Conservation (phyloP, 2,797 vertebrate species). For the Lacerta viridis region DNA sequence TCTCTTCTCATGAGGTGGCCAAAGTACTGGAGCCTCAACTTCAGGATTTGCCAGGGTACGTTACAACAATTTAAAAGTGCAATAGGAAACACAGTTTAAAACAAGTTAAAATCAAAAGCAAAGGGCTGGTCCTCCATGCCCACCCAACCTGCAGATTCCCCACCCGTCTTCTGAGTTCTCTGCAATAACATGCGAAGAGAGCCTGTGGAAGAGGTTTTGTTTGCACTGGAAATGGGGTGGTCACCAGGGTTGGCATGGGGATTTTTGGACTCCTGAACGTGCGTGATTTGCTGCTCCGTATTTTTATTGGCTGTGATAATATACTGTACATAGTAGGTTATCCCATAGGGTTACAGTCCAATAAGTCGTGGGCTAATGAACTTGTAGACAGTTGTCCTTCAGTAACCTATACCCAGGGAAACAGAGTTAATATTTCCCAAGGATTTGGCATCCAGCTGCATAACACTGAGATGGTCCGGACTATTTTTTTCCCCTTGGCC, state of each 20-base stretch:
- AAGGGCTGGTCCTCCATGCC: too few relatives aligned
- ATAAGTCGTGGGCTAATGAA: background rate
- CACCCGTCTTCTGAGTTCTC: background rate
- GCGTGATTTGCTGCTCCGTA: background rate
- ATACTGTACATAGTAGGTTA: background rate
- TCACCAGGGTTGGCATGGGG: background rate
- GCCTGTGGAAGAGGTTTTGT: background rate
- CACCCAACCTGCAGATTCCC: too few relatives aligned
- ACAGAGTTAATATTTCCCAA: conserved; percentile 16
- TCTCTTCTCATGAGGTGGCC: too few relatives aligned
- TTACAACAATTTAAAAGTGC: too few relatives aligned
- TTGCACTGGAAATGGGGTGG: background rate
- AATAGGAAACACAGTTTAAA: too few relatives aligned
- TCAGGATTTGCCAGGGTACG: too few relatives aligned
- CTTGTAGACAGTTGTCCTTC: background rate
- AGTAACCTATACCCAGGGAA: background rate
- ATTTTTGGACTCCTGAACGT: background rate
- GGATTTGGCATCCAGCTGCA: background rate
- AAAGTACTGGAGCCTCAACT: too few relatives aligned
- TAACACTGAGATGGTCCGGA: background rate
- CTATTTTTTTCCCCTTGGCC: background rate
- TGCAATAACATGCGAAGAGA: background rate
- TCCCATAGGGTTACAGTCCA: background rate
- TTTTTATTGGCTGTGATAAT: conserved; percentile 8
- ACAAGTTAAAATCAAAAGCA: too few relatives aligned